Conservation (phyloP, 1,140 invertebrate species). For the Fopius arisanus region DNA sequence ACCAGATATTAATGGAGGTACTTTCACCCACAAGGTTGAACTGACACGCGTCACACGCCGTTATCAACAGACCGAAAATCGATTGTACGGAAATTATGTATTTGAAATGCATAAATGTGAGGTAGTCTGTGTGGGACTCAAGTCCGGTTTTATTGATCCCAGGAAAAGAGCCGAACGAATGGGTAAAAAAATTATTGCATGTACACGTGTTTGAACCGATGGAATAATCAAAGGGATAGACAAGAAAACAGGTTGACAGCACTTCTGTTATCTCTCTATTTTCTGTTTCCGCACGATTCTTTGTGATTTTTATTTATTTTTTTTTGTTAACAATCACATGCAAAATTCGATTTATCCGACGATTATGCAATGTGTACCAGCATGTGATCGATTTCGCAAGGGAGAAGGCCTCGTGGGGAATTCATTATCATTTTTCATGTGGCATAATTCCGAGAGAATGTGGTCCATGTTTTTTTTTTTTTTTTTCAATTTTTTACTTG, state of each 20-base stretch:
- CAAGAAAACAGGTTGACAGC: background rate
- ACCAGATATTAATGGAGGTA: too few relatives aligned
- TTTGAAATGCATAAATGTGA: constrained; percentile 9
- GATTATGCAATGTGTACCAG: background rate
- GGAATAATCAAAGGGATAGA: background rate
- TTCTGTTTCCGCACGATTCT: background rate
- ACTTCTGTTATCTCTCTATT: background rate
- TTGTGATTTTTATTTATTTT: background rate
- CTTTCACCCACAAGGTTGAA: constrained; percentile 30
- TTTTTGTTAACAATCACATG: too few relatives aligned
- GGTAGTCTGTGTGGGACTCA: background rate
- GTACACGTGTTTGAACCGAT: background rate
- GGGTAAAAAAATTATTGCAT: background rate
- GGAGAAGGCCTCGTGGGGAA: too few relatives aligned
- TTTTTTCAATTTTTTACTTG: too few relatives aligned
- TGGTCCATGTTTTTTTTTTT: too few relatives aligned
- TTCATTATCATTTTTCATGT: too few relatives aligned
- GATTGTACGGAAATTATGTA: constrained; percentile 24
- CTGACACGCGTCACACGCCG: constrained; percentile 2
- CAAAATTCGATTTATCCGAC: background rate
- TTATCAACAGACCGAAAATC: constrained; percentile 26
- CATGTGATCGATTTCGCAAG: too few relatives aligned
- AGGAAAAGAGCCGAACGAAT: constrained; percentile 2
- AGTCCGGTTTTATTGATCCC: constrained; percentile 2
- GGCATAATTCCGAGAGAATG: too few relatives aligned